Evolutionary conservation across 2,888 invertebrate genomes (phyloP).

Genomic region (Nesidiocoris tenuis): DNA sequence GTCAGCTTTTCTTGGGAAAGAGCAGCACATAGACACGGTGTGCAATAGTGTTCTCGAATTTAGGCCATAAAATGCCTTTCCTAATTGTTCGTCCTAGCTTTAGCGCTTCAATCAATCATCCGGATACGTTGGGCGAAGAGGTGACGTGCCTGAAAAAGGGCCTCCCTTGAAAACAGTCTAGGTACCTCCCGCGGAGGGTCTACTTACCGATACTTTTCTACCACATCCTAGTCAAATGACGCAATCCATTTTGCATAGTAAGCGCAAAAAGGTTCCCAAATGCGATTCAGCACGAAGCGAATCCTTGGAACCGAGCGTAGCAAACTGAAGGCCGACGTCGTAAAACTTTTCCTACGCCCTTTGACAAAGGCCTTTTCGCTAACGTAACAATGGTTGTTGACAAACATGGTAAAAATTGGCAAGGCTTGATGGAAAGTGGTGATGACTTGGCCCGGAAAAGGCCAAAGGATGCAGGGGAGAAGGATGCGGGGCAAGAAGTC

Average conservation of each 20-base stretch:
- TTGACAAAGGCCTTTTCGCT: background rate
- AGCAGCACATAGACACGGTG: too few relatives aligned
- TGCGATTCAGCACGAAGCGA: background rate
- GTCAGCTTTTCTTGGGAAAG: too few relatives aligned
- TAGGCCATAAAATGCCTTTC: too few relatives aligned
- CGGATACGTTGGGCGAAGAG: too few relatives aligned
- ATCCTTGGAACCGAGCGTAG: background rate
- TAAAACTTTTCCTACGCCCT: background rate
- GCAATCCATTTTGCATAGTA: background rate
- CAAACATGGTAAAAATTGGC: background rate
- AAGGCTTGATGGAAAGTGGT: too few relatives aligned
- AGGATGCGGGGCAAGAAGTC: too few relatives aligned
- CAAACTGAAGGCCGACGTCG: background rate
- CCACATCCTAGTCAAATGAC: background rate
- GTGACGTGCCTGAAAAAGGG: background rate
- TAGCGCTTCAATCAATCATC: too few relatives aligned
- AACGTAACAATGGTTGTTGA: background rate
- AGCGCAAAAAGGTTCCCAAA: background rate
- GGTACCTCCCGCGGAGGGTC: background rate
- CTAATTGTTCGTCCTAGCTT: too few relatives aligned
- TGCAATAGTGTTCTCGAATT: too few relatives aligned
- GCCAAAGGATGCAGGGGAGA: too few relatives aligned
- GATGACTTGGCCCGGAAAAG: too few relatives aligned
- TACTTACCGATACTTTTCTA: background rate
- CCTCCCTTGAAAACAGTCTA: background rate